These are phyloP conservation scores for Nestor notabilis DNA, from an alignment of 2,113 vertebrate genomes.

Conservation along the genomic window DNA sequence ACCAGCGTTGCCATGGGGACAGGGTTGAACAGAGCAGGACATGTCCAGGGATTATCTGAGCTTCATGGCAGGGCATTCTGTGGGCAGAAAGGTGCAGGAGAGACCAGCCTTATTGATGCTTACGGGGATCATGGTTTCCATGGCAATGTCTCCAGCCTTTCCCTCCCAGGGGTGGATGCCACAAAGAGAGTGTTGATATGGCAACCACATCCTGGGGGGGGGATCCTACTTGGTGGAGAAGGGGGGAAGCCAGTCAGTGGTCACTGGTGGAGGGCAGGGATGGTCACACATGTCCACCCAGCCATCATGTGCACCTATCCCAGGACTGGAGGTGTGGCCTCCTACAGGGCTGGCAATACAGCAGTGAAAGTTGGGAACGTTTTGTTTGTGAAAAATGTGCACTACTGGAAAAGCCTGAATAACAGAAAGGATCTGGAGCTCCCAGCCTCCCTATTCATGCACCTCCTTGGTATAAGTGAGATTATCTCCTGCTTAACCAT, in stretches of 20 bases:
- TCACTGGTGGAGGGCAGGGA: fast-evolving
- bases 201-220: neutral
- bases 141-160: neutral
- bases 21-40: neutral
- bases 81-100: neutral
- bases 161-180: neutral
- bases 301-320: fast-evolving
- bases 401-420: neutral
- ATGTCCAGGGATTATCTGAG: fast-evolving
- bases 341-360: neutral
- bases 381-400: neutral
- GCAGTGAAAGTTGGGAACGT: neutral
- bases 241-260: neutral
- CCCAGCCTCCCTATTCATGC: neutral
- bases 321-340: neutral
- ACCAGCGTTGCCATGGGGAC: fast-evolving
- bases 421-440: neutral
- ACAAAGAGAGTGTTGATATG: neutral
- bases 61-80: neutral
- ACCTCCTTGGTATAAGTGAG: neutral
- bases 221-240: neutral
- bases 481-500: neutral
- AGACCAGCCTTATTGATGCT: neutral
- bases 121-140: neutral
- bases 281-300: fast-evolving